Conservation (phyloP, 2,113 vertebrate species). For the Cynocephalus volans region DNA sequence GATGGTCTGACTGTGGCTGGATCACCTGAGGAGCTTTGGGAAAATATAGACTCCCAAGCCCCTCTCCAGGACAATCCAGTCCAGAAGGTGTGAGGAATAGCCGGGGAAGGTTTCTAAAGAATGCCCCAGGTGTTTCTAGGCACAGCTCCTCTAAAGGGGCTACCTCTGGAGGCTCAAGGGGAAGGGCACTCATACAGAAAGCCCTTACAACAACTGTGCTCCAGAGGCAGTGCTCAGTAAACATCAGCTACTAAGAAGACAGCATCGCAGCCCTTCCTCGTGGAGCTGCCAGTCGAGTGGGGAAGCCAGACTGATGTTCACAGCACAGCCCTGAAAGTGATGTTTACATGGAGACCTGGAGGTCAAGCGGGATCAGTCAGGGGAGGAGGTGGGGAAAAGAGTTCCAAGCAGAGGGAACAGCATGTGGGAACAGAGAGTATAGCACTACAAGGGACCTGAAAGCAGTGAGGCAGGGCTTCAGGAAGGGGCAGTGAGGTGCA, state of each 20-base stretch:
- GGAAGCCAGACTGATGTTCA: neutral
- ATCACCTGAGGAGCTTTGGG: neutral
- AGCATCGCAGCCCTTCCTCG: neutral
- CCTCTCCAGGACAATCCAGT: neutral
- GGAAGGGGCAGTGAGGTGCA: neutral
- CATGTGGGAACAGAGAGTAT: neutral
- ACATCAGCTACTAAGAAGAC: neutral
- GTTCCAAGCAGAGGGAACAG: neutral
- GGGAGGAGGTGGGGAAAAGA: neutral
- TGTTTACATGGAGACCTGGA: neutral
- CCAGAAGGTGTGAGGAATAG: neutral
- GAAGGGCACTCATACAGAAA: neutral
- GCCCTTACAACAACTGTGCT: neutral
- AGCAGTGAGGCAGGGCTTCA: neutral
- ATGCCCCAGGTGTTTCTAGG: neutral
- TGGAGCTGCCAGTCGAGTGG: neutral
- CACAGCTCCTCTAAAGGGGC: neutral
- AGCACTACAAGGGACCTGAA: neutral
- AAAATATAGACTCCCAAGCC: neutral
- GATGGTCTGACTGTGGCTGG: neutral
- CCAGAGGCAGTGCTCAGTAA: neutral
- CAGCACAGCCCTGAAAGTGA: neutral
- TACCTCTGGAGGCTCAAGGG: neutral
- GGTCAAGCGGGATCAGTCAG: rapidly evolving
- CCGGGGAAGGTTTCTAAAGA: neutral